Base-by-base conservation (phyloP, 2,888 invertebrate species). In the Leptura quadrifasciata region DNA sequence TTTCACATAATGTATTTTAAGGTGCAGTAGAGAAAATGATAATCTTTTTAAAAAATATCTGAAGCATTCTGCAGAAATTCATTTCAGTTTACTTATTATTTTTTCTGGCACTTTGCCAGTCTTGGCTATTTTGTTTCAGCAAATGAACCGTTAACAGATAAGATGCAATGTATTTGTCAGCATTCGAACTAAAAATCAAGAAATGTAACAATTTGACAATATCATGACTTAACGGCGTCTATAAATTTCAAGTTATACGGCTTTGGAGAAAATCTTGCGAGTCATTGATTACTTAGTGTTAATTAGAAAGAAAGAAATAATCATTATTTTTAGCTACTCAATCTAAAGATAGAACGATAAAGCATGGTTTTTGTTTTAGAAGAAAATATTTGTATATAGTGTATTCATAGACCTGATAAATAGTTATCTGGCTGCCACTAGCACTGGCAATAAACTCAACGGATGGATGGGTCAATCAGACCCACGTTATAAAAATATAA, bases 151-250 rank as follows among this genome's bases (percentile, higher is more conserved):
- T 39, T 39, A 39, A 63, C 27, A 39, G 18, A 20, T 35, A 39
- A 63, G 5, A 63, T 63, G 27, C 39, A 20, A 63, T 63, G 18
- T 39, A 63, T n/a, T 63, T 39, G 63, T 63, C 35, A 39, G 18
- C 6, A 47, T 63, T 63, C 31, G 9, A 63, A 31, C 9, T 35
- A 63, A 39, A 61, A 63, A 63, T 63, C 63, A 20, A 39, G 20
- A 63, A 35, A 39, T 3, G 63, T 39, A 39, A 63, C 63, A 6
- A 10, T 18, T 63, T 15, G n/a, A 47, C 63, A 20, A 10, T 63
- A 21, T 63, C n/a, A 15, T 20, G 39, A 35, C 63, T 9, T 63
- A 12, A 20, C 20, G 63, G 5, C n/a, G n/a, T 1, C 31, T 20
- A 63, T 39, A 63, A 39, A 63, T 63, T 17, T 24, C 2, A 2